These are phyloP conservation scores for Hirtodrosophila duncani DNA, from an alignment of 2,888 invertebrate species.

Conservation along the genomic window DNA sequence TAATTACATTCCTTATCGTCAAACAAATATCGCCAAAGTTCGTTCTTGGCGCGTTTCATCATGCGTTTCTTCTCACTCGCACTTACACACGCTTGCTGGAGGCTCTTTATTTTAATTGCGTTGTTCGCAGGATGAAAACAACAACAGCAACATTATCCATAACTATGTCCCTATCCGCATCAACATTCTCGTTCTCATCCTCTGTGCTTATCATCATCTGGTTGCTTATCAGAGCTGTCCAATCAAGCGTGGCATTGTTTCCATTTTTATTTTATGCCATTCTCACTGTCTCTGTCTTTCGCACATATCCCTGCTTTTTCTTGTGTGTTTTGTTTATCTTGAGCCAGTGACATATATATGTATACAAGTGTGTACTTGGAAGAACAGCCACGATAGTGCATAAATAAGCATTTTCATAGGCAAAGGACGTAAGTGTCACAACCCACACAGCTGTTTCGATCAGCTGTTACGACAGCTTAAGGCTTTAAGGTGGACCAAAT, in stretches of 20 bases:
- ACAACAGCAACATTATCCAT: too few relatives aligned
- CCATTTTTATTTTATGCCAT: conserved; percentile 28
- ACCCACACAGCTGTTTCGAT: too few relatives aligned
- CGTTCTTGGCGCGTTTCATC: conserved; percentile 1
- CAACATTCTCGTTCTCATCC: conserved; percentile 8
- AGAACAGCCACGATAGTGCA: too few relatives aligned
- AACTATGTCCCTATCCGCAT: too few relatives aligned
- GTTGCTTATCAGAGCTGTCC: conserved; percentile 44
- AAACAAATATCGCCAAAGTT: conserved; percentile 43
- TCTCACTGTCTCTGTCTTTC: conserved; percentile 23
- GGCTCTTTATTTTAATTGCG: conserved; percentile 38
- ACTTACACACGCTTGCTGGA: background rate
- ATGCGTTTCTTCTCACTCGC: background rate
- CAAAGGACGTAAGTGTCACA: too few relatives aligned
- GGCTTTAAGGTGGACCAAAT: too few relatives aligned
- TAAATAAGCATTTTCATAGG: too few relatives aligned
- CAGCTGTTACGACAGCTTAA: too few relatives aligned
- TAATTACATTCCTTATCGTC: conserved; percentile 54
- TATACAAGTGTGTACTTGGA: too few relatives aligned
- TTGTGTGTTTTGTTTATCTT: conserved; percentile 19
- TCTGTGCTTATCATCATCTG: conserved; percentile 39
- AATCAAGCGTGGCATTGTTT: conserved; percentile 61
- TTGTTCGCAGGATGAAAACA: conserved; percentile 28
- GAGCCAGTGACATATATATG: background rate
- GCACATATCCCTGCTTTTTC: too few relatives aligned